Percentiles rank a stretch among this genome's conserved stretches.
phyloP scores from a whole-genome alignment of 2,888 invertebrate species.

The Lasius platythorax region DNA sequence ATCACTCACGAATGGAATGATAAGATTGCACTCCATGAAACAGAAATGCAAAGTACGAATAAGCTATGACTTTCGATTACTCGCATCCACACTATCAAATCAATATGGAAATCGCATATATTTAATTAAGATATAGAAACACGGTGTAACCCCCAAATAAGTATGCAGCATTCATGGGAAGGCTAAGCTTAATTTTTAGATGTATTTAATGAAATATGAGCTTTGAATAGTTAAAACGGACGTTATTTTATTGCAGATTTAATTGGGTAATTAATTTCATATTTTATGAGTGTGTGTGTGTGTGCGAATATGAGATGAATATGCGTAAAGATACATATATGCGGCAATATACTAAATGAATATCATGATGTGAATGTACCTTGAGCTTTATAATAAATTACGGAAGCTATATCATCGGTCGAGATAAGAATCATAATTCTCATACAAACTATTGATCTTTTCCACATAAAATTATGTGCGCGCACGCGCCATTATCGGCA shows the following conservation, averaged over 20 bases:
- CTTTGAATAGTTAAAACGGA: neutral
- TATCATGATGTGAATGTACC: constrained; percentile 16
- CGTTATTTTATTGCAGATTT: constrained; percentile 16
- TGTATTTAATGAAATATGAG: neutral
- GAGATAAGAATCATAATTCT: constrained; percentile 44
- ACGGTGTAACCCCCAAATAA: neutral
- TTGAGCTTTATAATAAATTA: constrained; percentile 43
- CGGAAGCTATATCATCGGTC: constrained; percentile 12
- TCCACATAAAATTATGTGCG: neutral
- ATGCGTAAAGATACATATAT: constrained; percentile 4
- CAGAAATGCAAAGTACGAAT: neutral
- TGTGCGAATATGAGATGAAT: constrained; percentile 15
- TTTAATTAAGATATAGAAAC: constrained; percentile 5
- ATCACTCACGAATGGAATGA: neutral
- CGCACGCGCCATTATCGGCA: neutral
- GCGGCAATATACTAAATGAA: constrained; percentile 29
- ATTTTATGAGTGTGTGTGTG: constrained; percentile 1
- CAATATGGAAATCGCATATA: neutral
- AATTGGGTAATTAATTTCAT: constrained; percentile 38
- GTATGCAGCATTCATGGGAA: neutral
- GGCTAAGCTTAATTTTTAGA: neutral
- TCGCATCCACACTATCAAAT: constrained; percentile 5
- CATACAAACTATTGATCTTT: constrained; percentile 27
- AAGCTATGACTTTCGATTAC: neutral
- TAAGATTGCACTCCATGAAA: neutral